A percentile compares a stretch with the other conserved stretches of the same genome.
These are phyloP conservation scores for Maccullochella peelii DNA, from an alignment of 2,113 vertebrate genomes.

Conservation along the genomic window DNA sequence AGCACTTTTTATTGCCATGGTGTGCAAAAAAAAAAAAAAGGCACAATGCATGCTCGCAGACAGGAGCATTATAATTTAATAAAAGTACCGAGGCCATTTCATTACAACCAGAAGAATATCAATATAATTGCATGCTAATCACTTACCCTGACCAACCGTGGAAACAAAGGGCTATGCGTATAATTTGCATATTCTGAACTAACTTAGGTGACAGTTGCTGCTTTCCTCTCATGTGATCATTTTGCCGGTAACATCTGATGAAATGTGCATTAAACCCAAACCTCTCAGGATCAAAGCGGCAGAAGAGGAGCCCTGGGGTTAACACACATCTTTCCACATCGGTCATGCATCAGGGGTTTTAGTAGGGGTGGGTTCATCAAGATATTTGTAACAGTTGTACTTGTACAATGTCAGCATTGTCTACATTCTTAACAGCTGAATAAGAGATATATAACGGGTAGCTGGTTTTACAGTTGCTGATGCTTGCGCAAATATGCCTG, in stretches of 20 bases:
- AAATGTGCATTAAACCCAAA: constrained; percentile 77
- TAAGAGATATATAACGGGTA: constrained; percentile 12
- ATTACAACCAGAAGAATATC: constrained; percentile 81
- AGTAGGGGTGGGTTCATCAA: constrained; percentile 17
- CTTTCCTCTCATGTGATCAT: constrained; percentile 88
- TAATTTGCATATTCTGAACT: constrained; percentile 97
- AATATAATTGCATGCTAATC: constrained; percentile 67
- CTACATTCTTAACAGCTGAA: constrained; percentile 46
- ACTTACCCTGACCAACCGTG: constrained; percentile 90
- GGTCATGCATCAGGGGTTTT: constrained; percentile 74
- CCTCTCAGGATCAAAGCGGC: constrained; percentile 55
- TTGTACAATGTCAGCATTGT: constrained; percentile 22
- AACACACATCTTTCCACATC: constrained; percentile 79
- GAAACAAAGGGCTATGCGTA: constrained; percentile 79
- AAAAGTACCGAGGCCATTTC: constrained; percentile 45
- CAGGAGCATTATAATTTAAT: constrained; percentile 46
- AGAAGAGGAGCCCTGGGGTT: constrained; percentile 64
- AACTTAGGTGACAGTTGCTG: constrained; percentile 99
- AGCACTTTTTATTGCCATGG: constrained; percentile 49
- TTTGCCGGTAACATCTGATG: constrained; percentile 93
- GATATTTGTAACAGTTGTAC: constrained; percentile 36
- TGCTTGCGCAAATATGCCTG: constrained; percentile 21
- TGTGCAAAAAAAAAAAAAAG: constrained; percentile 70
- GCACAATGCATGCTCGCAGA: constrained; percentile 40
- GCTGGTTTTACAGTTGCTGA: constrained; percentile 48